Evolutionary conservation across 2,888 invertebrate genomes (phyloP), one percentile per base, ranked within the genome.

Genomic region (Eristalis pertinax): DNA sequence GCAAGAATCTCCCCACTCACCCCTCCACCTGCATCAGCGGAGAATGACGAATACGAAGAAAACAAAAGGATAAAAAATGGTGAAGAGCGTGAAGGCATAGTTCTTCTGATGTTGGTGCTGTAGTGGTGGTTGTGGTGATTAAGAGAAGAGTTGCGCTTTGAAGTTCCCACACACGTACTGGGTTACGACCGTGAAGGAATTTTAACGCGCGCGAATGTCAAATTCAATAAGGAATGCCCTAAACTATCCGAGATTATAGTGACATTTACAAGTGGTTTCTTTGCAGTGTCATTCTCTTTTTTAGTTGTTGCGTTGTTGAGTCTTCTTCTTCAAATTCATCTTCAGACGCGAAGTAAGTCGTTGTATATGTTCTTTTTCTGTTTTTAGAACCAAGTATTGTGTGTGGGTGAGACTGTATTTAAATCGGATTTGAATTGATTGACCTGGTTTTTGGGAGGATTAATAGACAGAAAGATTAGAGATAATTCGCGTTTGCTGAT

Each of bases 151-250:
- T 22, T 64, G 81, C 64, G 69, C 75, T 67, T 75, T 81, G 75
- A 81, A 81, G 81, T 75, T 81, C 69, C 69, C 81, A 70, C 81
- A 82, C 81, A 76, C 69, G 81, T 75, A 82, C 81, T 82, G 76
- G 81, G 64, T 76, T 82, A 82, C 81, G 81, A 82, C 81, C 81
- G 81, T 82, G 76, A 70, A 82, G 81, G 81, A 82, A 82, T 82
- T 82, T 82, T 82, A 82, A 82, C 81, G 81, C 81, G 81, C 81
- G 81, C 81, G 76, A 76, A 82, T 82, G 81, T 82, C 81, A 82
- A 82, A 82, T 82, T 82, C 81, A 82, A 82, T 82, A 82, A 82
- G 81, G 81, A 82, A 82, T 82, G 60, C 81, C 76, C 81, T 82
- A 76, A 82, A 82, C 81, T 82, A 82, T 82, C 65, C 76, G 76